Evolutionary conservation across 2,113 vertebrate genomes (phyloP), one percentile per base, ranked within the genome.

Genomic region (Lampris incognitus): DNA sequence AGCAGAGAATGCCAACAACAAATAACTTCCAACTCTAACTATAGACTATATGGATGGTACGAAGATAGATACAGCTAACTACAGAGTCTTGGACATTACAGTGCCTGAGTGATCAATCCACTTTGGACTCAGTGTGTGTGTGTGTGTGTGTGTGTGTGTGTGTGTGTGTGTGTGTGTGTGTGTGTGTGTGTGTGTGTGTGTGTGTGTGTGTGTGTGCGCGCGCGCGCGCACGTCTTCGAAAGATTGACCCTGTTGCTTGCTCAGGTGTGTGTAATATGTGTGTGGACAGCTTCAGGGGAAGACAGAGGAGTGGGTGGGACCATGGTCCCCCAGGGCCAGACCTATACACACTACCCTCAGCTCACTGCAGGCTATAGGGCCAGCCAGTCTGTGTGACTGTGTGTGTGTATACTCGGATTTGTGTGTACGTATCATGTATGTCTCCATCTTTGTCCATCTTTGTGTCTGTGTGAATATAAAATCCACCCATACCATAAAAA

Each of bases 181-280:
- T 72, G 59, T 72, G 49, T 72, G 59, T 63, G 69, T 72, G 46
- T 24, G 58, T 72, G 71, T 37, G 61, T 46, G 9, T 39, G 42
- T 6, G 54, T 62, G 36, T 48, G 48, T 52, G 68, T 51, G 55
- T 50, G 76, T 59, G 61, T 67, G 44, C 37, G 57, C n/a, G n/a
- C n/a, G 24, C 24, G 24, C 24, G 24, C 24, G 24, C 24, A 24
- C 0, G 24, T 24, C 24, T 24, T 24, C 24, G 24, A 24, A 24
- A 62, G 61, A 46, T 1, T 82, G 86, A 83, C 82, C 84, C 81
- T 85, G 61, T 83, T 83, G 76, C 71, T 76, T 84, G 69, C 58
- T 85, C 74, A 71, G 69, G 82, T 80, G 84, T 88, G 79, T 74
- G 73, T 83, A 84, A 82, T 79, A 61, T 64, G 63, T 77, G 44